Evolutionary conservation across 1,140 invertebrate species (phyloP).

Genomic region (Eumeta japonica): DNA sequence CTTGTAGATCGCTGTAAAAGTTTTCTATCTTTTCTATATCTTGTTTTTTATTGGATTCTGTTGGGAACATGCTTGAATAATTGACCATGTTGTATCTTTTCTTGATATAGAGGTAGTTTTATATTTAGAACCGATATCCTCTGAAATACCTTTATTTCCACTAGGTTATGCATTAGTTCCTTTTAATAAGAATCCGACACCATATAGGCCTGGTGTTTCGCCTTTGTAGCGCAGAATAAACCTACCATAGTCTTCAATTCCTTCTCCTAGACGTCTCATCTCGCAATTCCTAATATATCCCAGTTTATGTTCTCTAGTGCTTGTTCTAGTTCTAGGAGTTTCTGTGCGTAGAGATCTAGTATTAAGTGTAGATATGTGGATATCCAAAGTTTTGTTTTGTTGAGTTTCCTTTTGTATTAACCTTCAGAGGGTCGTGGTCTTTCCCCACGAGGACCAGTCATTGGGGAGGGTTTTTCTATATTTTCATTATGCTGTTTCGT

Average conservation of each 20-base stretch:
- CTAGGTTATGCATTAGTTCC: background rate
- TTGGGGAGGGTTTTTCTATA: too few species aligned
- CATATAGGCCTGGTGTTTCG: too few species aligned
- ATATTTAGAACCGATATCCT: constrained; percentile 6
- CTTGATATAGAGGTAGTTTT: background rate
- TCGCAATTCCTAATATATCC: constrained; percentile 7
- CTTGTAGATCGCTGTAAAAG: too few species aligned
- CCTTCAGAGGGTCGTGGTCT: too few species aligned
- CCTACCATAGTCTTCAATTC: constrained; percentile 5
- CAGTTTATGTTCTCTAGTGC: constrained; percentile 6
- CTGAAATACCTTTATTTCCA: constrained; percentile 6
- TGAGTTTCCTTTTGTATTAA: background rate
- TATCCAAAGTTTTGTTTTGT: background rate
- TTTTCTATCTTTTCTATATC: too few species aligned
- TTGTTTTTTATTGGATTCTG: too few species aligned
- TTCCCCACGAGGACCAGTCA: too few species aligned
- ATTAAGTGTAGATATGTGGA: constrained; percentile 7
- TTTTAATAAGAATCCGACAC: constrained; percentile 9
- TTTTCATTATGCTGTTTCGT: too few species aligned
- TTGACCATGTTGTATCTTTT: background rate
- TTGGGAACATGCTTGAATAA: background rate
- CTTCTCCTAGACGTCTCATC: constrained; percentile 4
- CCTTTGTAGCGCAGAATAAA: constrained; percentile 3
- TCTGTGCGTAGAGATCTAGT: constrained; percentile 6
- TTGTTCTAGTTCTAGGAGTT: constrained; percentile 4